A percentile compares a stretch with the other conserved stretches of the same genome.
These are phyloP conservation scores for Chrysolina oricalcia DNA, from an alignment of 2,888 invertebrate species.

Conservation along the genomic window DNA sequence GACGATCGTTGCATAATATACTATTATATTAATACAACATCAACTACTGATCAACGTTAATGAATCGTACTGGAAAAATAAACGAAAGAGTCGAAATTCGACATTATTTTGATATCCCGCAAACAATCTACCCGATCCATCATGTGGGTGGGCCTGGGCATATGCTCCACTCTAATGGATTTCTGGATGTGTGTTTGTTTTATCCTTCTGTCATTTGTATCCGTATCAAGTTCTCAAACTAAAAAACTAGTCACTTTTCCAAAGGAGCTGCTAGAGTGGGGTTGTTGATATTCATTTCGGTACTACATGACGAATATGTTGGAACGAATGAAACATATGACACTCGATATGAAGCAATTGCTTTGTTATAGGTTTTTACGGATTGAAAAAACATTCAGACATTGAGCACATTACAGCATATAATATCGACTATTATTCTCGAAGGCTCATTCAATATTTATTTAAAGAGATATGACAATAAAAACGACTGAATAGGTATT, in stretches of 20 bases:
- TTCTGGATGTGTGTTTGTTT: constrained; percentile 42
- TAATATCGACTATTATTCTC: background rate
- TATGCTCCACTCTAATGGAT: constrained; percentile 44
- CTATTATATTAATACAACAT: too few relatives aligned
- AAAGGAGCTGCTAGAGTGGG: constrained; percentile 35
- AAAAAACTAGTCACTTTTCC: constrained; percentile 51
- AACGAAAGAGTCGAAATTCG: constrained; percentile 3
- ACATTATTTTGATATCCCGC: constrained; percentile 3
- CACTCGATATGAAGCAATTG: constrained; percentile 9
- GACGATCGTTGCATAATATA: too few relatives aligned
- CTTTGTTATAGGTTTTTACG: background rate
- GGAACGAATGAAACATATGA: constrained; percentile 35
- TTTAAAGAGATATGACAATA: background rate
- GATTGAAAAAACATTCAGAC: background rate
- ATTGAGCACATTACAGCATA: too few relatives aligned
- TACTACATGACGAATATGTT: constrained; percentile 4
- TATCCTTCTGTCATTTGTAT: constrained; percentile 49
- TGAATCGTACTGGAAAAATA: background rate
- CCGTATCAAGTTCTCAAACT: constrained; percentile 53
- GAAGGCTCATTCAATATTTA: background rate
- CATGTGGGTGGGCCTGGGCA: constrained; percentile 28
- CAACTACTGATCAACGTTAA: too few relatives aligned
- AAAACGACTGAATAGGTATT: background rate
- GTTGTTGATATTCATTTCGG: constrained; percentile 4
- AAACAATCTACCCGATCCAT: constrained; percentile 1